Evolutionary conservation across 1,140 invertebrate species (phyloP).

Genomic region (Chionoecetes opilio): DNA sequence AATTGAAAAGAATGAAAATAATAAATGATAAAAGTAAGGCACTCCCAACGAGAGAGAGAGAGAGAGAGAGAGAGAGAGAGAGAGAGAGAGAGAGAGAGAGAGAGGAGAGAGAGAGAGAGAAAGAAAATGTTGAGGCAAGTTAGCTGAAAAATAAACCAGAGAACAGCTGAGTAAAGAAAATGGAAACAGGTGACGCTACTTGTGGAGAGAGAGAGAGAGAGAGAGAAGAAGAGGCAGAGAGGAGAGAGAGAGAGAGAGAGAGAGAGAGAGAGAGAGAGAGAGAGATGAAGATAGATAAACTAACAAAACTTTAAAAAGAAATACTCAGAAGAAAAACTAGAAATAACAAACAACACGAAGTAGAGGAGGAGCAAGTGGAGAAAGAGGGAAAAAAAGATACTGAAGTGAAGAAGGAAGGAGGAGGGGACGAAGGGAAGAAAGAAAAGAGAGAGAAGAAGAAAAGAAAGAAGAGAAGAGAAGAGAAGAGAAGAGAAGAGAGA

Average conservation of each 20-base stretch:
- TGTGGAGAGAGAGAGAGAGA: no score
- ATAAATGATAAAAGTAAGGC: no score
- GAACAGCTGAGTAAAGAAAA: background rate
- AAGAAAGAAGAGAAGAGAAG: background rate
- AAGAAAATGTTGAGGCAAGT: no score
- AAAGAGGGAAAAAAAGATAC: background rate
- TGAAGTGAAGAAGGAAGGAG: background rate
- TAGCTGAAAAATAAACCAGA: no score
- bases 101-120: conserved; percentile 42
- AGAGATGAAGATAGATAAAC: no score
- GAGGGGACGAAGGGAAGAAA: background rate
- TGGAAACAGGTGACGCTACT: background rate
- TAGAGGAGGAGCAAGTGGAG: conserved; percentile 41
- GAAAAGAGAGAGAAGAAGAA: no score
- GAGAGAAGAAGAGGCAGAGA: no score
- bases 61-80: background rate
- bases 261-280: background rate
- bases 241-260: background rate
- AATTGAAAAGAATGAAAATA: background rate
- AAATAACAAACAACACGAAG: no score
- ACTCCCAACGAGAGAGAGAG: background rate
- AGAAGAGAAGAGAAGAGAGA: background rate
- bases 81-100: conserved; percentile 53
- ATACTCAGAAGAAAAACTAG: no score
- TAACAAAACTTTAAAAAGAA: no score